These are phyloP conservation scores for Phyto melanocephala DNA, from an alignment of 2,888 invertebrate genomes.

Conservation along the genomic window DNA sequence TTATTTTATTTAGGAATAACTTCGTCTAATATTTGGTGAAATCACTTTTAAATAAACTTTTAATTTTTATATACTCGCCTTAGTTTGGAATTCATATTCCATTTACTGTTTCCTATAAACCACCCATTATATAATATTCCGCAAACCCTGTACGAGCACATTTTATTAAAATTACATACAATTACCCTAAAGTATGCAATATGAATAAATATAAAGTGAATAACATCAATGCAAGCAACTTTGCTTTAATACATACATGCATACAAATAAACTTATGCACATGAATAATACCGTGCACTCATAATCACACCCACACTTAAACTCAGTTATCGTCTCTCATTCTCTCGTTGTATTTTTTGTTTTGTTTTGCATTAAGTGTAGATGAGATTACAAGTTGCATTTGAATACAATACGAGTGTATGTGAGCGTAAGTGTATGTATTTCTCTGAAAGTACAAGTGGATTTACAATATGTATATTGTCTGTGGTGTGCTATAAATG, in stretches of 20 bases:
- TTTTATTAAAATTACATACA: conserved; percentile 37
- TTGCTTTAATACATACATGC: neutral
- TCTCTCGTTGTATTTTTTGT: neutral
- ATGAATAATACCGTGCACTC: neutral
- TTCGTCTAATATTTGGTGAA: too few relatives aligned
- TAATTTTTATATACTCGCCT: too few relatives aligned
- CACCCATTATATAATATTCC: neutral
- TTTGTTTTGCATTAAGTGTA: neutral
- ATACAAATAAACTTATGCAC: neutral
- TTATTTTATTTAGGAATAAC: too few relatives aligned
- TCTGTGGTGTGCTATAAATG: conserved; percentile 19
- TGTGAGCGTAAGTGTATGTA: neutral
- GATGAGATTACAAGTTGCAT: conserved; percentile 8
- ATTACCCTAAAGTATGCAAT: conserved; percentile 43
- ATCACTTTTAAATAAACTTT: too few relatives aligned
- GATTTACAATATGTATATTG: conserved; percentile 5
- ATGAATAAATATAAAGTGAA: conserved; percentile 33
- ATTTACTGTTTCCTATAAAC: too few relatives aligned
- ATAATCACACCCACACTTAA: conserved; percentile 14
- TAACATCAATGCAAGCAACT: conserved; percentile 26
- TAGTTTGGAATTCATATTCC: too few relatives aligned
- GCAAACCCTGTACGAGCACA: neutral
- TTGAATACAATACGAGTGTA: neutral
- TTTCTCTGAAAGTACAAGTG: neutral
- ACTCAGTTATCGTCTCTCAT: neutral